Conservation (phyloP, 1,140 invertebrate genomes). For the Monomorium pharaonis region DNA sequence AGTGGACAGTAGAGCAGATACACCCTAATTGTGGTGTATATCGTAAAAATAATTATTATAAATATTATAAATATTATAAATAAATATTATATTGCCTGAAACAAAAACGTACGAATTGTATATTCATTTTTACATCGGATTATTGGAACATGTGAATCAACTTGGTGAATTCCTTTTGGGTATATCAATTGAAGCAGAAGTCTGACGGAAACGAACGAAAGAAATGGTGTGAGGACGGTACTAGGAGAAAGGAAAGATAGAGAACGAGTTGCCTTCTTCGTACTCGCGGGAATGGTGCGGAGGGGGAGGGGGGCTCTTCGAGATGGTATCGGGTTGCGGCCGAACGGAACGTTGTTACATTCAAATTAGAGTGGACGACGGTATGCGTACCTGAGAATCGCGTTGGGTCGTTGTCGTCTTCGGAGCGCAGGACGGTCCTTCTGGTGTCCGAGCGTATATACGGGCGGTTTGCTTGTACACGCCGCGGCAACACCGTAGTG, state of each 20-base stretch:
- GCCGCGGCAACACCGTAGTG: constrained; percentile 59
- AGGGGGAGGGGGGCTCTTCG: constrained; percentile 53
- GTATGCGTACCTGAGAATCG: constrained; percentile 81
- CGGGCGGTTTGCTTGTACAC: constrained; percentile 67
- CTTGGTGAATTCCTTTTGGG: background rate
- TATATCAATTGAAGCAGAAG: background rate
- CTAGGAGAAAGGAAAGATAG: constrained; percentile 22
- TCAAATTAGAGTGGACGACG: constrained; percentile 85
- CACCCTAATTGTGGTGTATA: too few relatives aligned
- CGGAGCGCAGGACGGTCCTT: constrained; percentile 57
- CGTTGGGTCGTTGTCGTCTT: constrained; percentile 79
- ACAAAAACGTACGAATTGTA: too few relatives aligned
- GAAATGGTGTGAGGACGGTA: constrained; percentile 8
- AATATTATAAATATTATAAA: too few relatives aligned
- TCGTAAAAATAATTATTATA: too few relatives aligned
- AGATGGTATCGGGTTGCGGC: constrained; percentile 84
- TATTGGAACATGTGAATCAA: too few relatives aligned
- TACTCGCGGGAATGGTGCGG: background rate
- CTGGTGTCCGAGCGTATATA: constrained; percentile 63
- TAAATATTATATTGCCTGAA: too few relatives aligned
- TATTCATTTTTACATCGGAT: too few relatives aligned
- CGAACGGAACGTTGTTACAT: constrained; percentile 85
- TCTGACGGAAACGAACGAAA: too few relatives aligned
- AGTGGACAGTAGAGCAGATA: too few relatives aligned
- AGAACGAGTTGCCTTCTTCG: constrained; percentile 22